phyloP scores from a whole-genome alignment of 2,113 vertebrate species.

The Scalopus aquaticus region DNA sequence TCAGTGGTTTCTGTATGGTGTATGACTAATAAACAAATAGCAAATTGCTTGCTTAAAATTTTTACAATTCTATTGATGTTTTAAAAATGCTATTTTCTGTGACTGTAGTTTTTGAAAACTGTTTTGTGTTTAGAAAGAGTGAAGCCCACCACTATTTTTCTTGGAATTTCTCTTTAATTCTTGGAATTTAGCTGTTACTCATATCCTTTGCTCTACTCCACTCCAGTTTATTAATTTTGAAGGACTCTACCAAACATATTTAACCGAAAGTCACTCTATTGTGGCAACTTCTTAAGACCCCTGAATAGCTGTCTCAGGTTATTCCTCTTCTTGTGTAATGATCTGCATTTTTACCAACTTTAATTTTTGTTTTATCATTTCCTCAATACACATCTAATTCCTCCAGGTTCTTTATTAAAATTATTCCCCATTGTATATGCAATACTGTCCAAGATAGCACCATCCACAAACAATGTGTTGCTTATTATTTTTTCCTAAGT shows the following conservation, averaged over 20 bases:
- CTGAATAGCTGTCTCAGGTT: neutral
- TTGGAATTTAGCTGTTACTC: neutral
- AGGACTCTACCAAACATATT: neutral
- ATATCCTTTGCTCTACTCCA: neutral
- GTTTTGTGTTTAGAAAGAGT: neutral
- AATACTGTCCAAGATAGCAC: slow-evolving; percentile 15
- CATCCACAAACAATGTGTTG: slow-evolving; percentile 41
- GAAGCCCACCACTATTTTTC: neutral
- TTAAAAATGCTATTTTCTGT: neutral
- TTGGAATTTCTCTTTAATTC: neutral
- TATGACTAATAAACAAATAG: neutral
- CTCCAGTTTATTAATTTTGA: neutral
- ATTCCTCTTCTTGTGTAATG: slow-evolving; percentile 44
- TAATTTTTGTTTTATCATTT: slow-evolving; percentile 65
- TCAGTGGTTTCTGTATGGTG: neutral
- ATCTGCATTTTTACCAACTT: slow-evolving; percentile 71
- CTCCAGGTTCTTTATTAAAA: slow-evolving; percentile 69
- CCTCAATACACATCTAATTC: slow-evolving; percentile 43
- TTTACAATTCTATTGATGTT: neutral
- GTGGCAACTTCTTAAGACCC: neutral
- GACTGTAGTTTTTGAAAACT: neutral
- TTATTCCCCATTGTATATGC: slow-evolving; percentile 36
- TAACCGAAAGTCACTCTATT: neutral
- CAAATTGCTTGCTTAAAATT: neutral
- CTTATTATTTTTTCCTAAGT: slow-evolving; percentile 44